Evolutionary conservation across 2,797 vertebrate genomes (phyloP), one percentile per base, ranked within the genome.

Genomic region (Poecilia picta): DNA sequence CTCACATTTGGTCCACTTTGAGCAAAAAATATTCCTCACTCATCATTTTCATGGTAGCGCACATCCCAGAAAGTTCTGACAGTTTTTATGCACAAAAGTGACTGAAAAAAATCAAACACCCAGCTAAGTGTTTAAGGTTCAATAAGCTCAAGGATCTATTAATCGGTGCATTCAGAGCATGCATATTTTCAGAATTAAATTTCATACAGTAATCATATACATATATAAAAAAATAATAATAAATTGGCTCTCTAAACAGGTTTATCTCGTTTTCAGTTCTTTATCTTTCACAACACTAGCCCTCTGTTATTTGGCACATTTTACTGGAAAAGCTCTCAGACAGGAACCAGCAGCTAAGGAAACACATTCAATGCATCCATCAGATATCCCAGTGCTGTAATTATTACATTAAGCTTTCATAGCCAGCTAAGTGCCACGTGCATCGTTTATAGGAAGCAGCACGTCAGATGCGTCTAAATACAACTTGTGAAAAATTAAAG

Each of bases 251-350:
- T 25, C 43, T 11, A 45, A 39, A 43, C 25, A 39, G 36, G 41
- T 86, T 81, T n/a, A 80, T 75, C 72, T 72, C 7, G 59, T 76
- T 81, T 74, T 18, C 28, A 71, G 3, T 74, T 15, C 31, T 49
- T 62, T 55, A 7, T 75, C 45, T 78, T 85, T 83, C 85, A 66
- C 53, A 83, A 70, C 51, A 73, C 6, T 33, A 81, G 85, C 36
- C 49, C 28, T 80, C 78, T 75, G 81, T 90, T 66, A 85, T 94
- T 94, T 94, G 95, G 92, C 92, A 95, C 94, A 88, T 74, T 77
- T 75, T 81, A 81, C 62, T 73, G 13, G 81, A 82, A 82, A 11
- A 84, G 77, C 77, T 74, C 73, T 75, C 31, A 80, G 64, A 89
- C 76, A 43, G 20, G 66, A 76, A 72, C 20, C 70, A 81, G 81